A percentile compares a stretch with the other conserved stretches of the same genome.
These are phyloP conservation scores for Equus przewalskii DNA, from an alignment of 2,113 vertebrate genomes.

Conservation along the genomic window DNA sequence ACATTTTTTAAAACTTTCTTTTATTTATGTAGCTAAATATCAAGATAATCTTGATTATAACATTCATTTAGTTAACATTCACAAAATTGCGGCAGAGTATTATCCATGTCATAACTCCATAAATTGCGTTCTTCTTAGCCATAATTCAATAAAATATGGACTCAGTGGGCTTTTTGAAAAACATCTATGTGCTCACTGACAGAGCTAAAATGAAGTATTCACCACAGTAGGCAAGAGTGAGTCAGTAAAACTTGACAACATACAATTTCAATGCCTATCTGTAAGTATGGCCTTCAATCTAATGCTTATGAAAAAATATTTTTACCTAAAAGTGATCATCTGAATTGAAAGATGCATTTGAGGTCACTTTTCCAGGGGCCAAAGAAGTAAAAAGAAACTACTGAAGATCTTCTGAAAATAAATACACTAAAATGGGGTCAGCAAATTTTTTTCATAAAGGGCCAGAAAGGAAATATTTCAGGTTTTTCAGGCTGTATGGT, in stretches of 20 bases:
- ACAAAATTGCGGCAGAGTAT: neutral
- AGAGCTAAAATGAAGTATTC: neutral
- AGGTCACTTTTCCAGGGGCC: neutral
- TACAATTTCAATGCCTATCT: slow-evolving; percentile 9
- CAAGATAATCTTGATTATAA: neutral
- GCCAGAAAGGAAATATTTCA: neutral
- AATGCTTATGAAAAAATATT: slow-evolving; percentile 1
- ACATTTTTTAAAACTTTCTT: neutral
- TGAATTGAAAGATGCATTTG: slow-evolving; percentile 8
- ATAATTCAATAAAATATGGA: slow-evolving; percentile 49
- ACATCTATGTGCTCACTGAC: neutral
- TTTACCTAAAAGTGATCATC: slow-evolving; percentile 15
- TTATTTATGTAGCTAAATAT: slow-evolving; percentile 37
- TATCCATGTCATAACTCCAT: neutral
- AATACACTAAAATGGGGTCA: neutral
- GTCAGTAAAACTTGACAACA: neutral
- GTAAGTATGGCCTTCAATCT: neutral
- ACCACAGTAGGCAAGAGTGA: neutral
- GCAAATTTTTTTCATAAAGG: neutral
- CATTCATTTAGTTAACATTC: neutral
- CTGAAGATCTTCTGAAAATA: slow-evolving; percentile 29
- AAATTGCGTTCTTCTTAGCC: neutral
- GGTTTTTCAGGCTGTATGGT: neutral
- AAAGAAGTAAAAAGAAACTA: slow-evolving; percentile 30
- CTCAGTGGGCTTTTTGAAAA: neutral